Base-by-base conservation (phyloP, 1,140 invertebrate species). In the Parasteatoda tepidariorum region DNA sequence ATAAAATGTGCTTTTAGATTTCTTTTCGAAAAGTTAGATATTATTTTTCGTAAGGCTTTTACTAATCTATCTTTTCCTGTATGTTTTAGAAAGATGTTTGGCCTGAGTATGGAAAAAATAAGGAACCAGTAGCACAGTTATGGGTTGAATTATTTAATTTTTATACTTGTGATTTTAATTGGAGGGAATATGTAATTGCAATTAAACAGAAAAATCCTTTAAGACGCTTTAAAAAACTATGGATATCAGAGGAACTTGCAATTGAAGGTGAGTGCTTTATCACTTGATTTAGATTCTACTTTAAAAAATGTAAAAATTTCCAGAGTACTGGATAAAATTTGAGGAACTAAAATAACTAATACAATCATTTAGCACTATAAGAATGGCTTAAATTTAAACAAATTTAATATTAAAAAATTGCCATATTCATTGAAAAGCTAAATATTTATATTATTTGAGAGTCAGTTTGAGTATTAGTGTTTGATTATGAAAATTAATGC, bases 161-260 rank as follows among this genome's bases (percentile, higher is more conserved):
- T 87, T 93, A 92, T 86, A 89, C 91, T 22, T 91, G 92, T 86
- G 87, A 88, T 11, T 93, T 93, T 87, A 89, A 92, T 85, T 90
- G 90, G 85, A 88, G 90, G 24, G 89, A 91, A 9, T 71, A 89
- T 86, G 92, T 93, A 7, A 89, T 93, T 28, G 90, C 88, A 38
- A 92, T 92, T n/a, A 87, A 90, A 38, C 91, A 91, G 84, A 86
- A 85, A 6, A 87, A 87, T 41, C 88, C 88, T 3, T 86, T 93
- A 13, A 89, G 89, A 3, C 88, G 90, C 54, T 90, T 92, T 86
- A 90, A 92, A 79, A 93, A 92, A 85, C 87, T 91, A 18, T 93
- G 92, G 92, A 91, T 90, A 83, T 89, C 89, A 6, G 88, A 89
- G 62, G 88, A 88, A 68, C 88, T 93, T 64, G 91, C 91, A 0